Evolutionary conservation across 2,113 vertebrate genomes (phyloP), one percentile per base, ranked within the genome.

Genomic region (Perccottus glenii): DNA sequence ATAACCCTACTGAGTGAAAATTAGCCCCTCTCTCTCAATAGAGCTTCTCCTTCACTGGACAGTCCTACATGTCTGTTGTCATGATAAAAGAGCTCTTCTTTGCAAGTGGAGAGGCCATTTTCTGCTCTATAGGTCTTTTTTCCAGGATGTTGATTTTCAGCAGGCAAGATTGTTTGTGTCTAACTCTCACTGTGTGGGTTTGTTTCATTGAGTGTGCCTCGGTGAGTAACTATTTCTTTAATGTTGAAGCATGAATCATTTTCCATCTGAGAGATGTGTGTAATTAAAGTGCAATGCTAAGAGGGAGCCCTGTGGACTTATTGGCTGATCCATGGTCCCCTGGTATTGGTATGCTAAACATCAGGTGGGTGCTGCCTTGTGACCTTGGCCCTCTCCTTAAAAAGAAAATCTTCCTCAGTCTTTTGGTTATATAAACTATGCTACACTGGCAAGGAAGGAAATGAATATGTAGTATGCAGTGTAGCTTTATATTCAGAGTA

Each of bases 1-100:
- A 86, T 85, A 73, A 85, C 69, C 67, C 70, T 67, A 81, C 80
- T 82, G 78, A 89, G 77, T 85, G 78, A 85, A 88, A 86, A 86
- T 79, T 74, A 84, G 82, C 58, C 78, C 60, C 70, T 70, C 65
- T 80, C 72, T 82, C 67, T 75, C 70, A 78, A 70, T 73, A 68
- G 77, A 36, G 49, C 51, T 68, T 81, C 55, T 76, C 71, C 62
- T 84, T 66, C 78, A 80, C 59, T 84, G 75, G 74, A 85, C 85
- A 85, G 77, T 68, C 67, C 67, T 70, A 74, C 75, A 70, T 85
- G 67, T 78, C 74, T 87, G 64, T 72, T 83, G 80, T 79, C 67
- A 72, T 75, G 64, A 81, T 82, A 85, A 83, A 71, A 74, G 69
- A 46, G 53, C 70, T 61, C 70, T 77, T 75, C 60, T 61, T 15